Conservation (phyloP, 2,113 vertebrate genomes). For the Plotosus lineatus region DNA sequence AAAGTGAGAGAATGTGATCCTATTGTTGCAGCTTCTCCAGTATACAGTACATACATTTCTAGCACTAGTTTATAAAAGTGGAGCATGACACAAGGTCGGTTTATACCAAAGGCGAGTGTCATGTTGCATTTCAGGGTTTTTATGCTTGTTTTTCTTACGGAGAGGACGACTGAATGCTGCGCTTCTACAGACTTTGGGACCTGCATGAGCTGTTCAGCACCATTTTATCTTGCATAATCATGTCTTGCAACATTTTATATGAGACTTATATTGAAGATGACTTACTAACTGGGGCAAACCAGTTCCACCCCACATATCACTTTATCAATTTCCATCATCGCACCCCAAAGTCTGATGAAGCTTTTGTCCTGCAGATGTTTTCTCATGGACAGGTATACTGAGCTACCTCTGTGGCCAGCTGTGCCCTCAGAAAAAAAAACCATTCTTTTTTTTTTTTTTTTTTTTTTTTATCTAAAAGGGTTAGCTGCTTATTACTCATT, state of each 20-base stretch:
- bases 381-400: conserved; percentile 27
- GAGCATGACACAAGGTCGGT: conserved; percentile 35
- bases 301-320: background rate
- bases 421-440: conserved; percentile 45
- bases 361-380: conserved; percentile 17
- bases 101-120: conserved; percentile 20
- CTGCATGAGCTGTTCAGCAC: conserved; percentile 14
- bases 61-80: conserved; percentile 26
- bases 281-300: conserved; percentile 21
- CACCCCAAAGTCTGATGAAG: background rate
- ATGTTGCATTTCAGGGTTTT: conserved; percentile 21
- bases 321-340: background rate
- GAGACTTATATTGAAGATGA: conserved; percentile 14
- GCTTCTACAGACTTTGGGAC: conserved; percentile 14
- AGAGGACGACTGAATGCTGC: conserved; percentile 17
- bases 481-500: conserved; percentile 14
- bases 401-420: conserved; percentile 50
- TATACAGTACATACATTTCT: conserved; percentile 19
- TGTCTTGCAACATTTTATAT: conserved; percentile 37
- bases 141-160: conserved; percentile 22
- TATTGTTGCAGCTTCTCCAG: background rate
- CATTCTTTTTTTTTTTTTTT: no score
- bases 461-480: conserved; percentile 22
- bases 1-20: conserved; percentile 17
- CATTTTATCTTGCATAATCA: conserved; percentile 14